These are phyloP conservation scores for Paralichthys olivaceus DNA, from an alignment of 2,113 vertebrate genomes.

Conservation along the genomic window DNA sequence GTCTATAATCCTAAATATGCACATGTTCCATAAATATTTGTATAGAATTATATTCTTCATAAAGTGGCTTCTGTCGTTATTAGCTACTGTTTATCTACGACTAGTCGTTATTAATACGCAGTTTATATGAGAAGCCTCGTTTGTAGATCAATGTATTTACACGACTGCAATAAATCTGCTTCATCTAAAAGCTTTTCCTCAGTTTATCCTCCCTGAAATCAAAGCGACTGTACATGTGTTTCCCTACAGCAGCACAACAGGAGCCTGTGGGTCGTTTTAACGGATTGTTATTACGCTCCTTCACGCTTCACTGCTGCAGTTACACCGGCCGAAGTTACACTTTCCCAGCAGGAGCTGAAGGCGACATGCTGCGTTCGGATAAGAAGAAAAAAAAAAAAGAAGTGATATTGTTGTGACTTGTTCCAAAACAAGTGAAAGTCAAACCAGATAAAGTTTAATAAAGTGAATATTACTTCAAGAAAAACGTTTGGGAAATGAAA, in stretches of 20 bases:
- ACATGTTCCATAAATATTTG: constrained; percentile 68
- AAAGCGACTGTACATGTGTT: constrained; percentile 55
- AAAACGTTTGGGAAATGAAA: constrained; percentile 29
- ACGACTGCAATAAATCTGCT: constrained; percentile 38
- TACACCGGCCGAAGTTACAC: constrained; percentile 43
- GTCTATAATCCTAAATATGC: constrained; percentile 48
- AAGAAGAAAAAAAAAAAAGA: constrained; percentile 4
- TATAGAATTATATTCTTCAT: constrained; percentile 62
- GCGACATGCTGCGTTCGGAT: constrained; percentile 46
- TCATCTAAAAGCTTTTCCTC: constrained; percentile 48
- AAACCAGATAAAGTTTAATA: background rate
- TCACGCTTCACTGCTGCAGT: constrained; percentile 1
- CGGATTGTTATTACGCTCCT: constrained; percentile 16
- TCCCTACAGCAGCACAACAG: constrained; percentile 45
- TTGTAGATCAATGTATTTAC: constrained; percentile 44
- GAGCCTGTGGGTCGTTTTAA: constrained; percentile 16
- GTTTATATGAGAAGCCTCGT: constrained; percentile 39
- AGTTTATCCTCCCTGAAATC: constrained; percentile 53
- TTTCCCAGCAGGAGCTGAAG: constrained; percentile 44
- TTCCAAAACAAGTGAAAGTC: constrained; percentile 5
- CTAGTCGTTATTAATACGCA: constrained; percentile 33
- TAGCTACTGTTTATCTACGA: constrained; percentile 16
- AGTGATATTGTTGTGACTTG: background rate
- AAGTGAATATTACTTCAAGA: constrained; percentile 30
- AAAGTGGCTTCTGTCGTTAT: constrained; percentile 42